Evolutionary conservation across 2,797 vertebrate genomes (phyloP).

Genomic region (Thunnus albacares): DNA sequence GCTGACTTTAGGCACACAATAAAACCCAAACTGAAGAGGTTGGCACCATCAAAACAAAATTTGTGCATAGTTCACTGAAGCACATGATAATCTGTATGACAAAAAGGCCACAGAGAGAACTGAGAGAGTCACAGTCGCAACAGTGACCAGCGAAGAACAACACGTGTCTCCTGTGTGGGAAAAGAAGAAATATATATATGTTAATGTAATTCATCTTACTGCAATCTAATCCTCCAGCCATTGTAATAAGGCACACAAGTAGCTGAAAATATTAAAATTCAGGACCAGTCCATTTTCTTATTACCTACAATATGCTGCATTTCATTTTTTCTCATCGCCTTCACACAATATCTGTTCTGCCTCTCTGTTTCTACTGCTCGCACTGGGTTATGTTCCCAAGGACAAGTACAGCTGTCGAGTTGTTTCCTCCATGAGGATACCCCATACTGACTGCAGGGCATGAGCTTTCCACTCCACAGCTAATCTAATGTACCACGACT

Average conservation of each 20-base stretch:
- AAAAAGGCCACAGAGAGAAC: conserved; percentile 45
- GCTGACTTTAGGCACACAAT: conserved; percentile 69
- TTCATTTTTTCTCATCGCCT: conserved; percentile 58
- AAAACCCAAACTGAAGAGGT: conserved; percentile 64
- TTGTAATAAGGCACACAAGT: conserved; percentile 49
- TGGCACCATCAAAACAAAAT: conserved; percentile 63
- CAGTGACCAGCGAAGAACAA: conserved; percentile 61
- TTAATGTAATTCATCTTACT: conserved; percentile 62
- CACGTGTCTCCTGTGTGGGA: conserved; percentile 25
- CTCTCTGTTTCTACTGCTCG: conserved; percentile 42
- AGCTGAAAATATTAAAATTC: conserved; percentile 57
- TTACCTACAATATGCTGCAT: conserved; percentile 51
- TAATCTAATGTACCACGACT: conserved; percentile 74
- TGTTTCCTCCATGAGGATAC: conserved; percentile 67
- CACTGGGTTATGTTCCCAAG: conserved; percentile 62
- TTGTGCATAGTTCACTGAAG: conserved; percentile 50
- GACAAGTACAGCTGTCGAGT: conserved; percentile 73
- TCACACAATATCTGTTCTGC: conserved; percentile 33
- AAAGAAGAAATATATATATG: conserved; percentile 42
- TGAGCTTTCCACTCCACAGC: conserved; percentile 72
- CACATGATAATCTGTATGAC: conserved; percentile 61
- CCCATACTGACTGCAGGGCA: conserved; percentile 72
- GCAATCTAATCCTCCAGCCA: conserved; percentile 56
- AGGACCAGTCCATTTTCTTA: conserved; percentile 57
- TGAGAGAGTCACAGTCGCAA: conserved; percentile 59